Evolutionary conservation across 1,140 invertebrate genomes (phyloP).

Genomic region (Mya arenaria): DNA sequence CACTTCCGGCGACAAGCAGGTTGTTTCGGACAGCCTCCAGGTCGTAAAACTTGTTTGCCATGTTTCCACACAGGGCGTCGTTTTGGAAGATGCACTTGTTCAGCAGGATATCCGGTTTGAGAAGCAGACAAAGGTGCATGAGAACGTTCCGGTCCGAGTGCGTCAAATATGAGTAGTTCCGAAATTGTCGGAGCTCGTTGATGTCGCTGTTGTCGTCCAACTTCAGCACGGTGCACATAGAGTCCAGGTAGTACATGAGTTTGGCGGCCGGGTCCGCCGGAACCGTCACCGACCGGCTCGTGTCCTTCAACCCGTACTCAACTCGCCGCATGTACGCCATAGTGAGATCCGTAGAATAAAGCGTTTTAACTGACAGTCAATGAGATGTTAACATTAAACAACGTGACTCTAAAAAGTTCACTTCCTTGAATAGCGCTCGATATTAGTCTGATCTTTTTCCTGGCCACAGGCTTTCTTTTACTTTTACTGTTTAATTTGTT

Average conservation of each 20-base stretch:
- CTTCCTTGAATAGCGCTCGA: too few species aligned
- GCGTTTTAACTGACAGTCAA: too few species aligned
- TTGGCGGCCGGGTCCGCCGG: constrained; percentile 58
- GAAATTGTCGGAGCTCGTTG: constrained; percentile 46
- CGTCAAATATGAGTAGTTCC: constrained; percentile 42
- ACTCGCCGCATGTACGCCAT: constrained; percentile 15
- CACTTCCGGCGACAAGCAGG: constrained; percentile 57
- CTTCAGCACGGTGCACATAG: constrained; percentile 62
- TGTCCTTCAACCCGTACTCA: constrained; percentile 39
- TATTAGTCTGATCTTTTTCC: too few species aligned
- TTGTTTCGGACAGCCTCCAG: constrained; percentile 52
- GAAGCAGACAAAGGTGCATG: constrained; percentile 46
- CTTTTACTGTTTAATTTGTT: too few species aligned
- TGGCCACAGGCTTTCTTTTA: too few species aligned
- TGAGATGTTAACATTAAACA: too few species aligned
- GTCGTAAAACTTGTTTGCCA: constrained; percentile 63
- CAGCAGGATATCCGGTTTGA: constrained; percentile 60
- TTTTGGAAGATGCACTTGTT: constrained; percentile 65
- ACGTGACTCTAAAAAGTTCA: too few species aligned
- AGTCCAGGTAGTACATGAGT: constrained; percentile 66
- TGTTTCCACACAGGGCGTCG: constrained; percentile 60
- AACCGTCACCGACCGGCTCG: constrained; percentile 46
- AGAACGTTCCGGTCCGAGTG: constrained; percentile 49
- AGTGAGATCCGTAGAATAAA: too few species aligned
- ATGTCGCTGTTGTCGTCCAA: constrained; percentile 51